Base-by-base conservation (phyloP, 2,113 vertebrate species). In the Neolamprologus caudopunctatus region DNA sequence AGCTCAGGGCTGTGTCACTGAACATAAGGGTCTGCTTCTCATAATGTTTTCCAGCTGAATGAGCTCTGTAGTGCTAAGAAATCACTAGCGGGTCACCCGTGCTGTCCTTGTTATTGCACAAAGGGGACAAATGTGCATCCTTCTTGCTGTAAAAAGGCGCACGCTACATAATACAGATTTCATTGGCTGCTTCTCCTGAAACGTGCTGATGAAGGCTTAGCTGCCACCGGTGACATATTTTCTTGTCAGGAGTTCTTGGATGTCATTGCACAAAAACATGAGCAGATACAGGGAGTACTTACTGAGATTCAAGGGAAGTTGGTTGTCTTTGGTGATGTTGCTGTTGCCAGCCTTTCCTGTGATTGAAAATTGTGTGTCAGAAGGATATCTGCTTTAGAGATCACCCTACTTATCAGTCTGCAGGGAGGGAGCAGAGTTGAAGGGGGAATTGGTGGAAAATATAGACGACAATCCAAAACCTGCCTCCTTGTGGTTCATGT, bases 341-440 rank as follows among this genome's bases (percentile, higher is more conserved):
- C 73, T 66, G 55, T 51, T 84, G 85, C 75, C 66, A 50, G 26
- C 31, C 57, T 81, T 51, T 73, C 11, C 8, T 92, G 53, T 87
- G 33, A 86, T 88, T 79, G 84, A 66, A 31, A 63, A 57, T 80
- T 66, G 57, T 66, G 51, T 53, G 17, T 84, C 78, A 73, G 84
- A 89, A 82, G 73, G 55, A 61, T 83, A 53, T 88, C 80, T 84
- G 87, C 84, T 91, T 84, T 66, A 66, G 81, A 82, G 84, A 92
- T 90, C 87, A 61, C 84, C 73, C 73, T 66, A 82, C 86, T 83
- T 50, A 81, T 68, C 82, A 88, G 88, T 33, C 87, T 42, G 86
- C 8, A 68, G 33, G 61, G 37, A 7, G 21, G 58, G 57, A 54
- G 61, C 33, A 24, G 37, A 47, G 37, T 82, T 63, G 37, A 14